Base-by-base conservation (phyloP, 2,888 invertebrate species). In the Eueremaeus valkanovi region DNA sequence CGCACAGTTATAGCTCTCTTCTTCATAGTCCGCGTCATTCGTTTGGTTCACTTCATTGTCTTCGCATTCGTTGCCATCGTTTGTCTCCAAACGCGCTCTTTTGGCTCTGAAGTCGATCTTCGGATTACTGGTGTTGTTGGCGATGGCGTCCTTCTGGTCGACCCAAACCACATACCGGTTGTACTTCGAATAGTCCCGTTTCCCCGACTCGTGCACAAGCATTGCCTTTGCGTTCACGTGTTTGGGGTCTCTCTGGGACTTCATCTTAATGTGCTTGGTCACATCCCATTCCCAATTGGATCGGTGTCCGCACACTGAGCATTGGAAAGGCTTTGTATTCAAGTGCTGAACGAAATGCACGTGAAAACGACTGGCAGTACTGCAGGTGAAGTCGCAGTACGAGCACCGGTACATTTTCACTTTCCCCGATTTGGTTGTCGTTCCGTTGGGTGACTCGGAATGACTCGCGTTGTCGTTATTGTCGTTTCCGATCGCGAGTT, bases 231-330 rank as follows among this genome's bases (percentile, higher is more conserved):
- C 84, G 24, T 80, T 80, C 72, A 91, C 73, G 83, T 94, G 94
- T 72, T 89, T 89, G 73, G 90, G 89, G 85, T 93, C 93, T 78
- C 92, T 87, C 51, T 78, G 76, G 29, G 90, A 90, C 85, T 93
- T 94, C 81, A 94, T 86, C 81, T 93, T 90, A 79, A 96, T 95
- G 84, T 97, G 97, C 83, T 96, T 93, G 33, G 93, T 93, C 77
- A 96, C 93, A 85, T 96, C 96, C 92, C 95, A 95, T 79, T 95
- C 89, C 95, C 95, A 96, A 83, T 96, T 96, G 36, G 95, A 95
- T 80, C 93, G 90, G 82, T 95, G 93, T 74, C 92, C 90, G 85
- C 96, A 97, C 21, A 92, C 86, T 0, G 95, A 95, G 85, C 97
- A 97, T 84, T 95, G 93, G 83, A 95, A 97, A 0, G 95, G 95